These are phyloP conservation scores for Drosophila subpulchrella DNA, from an alignment of 1,140 invertebrate genomes.

Conservation along the genomic window DNA sequence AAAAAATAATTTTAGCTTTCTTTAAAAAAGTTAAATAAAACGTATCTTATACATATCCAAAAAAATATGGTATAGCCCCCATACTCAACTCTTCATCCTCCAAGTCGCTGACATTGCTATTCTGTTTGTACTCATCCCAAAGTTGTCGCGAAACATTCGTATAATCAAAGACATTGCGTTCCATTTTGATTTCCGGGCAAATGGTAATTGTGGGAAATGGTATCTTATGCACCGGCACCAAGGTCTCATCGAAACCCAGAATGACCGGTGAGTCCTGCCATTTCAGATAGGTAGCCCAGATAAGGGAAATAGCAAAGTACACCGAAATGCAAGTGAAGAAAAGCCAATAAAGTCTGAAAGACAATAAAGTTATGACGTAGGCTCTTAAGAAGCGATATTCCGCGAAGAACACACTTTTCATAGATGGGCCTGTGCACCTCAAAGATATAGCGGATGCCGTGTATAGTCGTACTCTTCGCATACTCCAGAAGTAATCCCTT, in stretches of 20 bases:
- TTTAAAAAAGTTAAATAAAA: no score
- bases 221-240: conserved; percentile 87
- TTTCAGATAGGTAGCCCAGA: conserved; percentile 86
- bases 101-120: conserved; percentile 37
- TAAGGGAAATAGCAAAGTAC: conserved; percentile 84
- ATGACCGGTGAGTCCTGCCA: conserved; percentile 88
- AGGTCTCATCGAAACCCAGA: conserved; percentile 87
- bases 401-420: conserved; percentile 68
- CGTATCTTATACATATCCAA: no score
- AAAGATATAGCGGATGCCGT: conserved; percentile 84
- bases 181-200: conserved; percentile 87
- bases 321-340: conserved; percentile 75
- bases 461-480: conserved; percentile 82
- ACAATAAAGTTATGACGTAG: not conserved
- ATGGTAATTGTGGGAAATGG: conserved; percentile 88
- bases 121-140: conserved; percentile 52
- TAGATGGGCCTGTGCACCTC: conserved; percentile 81
- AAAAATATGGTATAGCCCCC: not conserved
- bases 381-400: no score
- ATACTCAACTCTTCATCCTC: conserved; percentile 73
- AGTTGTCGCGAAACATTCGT: conserved; percentile 83
- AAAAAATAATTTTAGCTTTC: no score
- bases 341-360: conserved; percentile 74
- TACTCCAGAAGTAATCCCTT: conserved; percentile 83
- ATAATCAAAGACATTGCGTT: conserved; percentile 86